A percentile compares a stretch with the other conserved stretches of the same genome.
phyloP scores from a whole-genome alignment of 2,888 invertebrate genomes.

The Baccha elongata region DNA sequence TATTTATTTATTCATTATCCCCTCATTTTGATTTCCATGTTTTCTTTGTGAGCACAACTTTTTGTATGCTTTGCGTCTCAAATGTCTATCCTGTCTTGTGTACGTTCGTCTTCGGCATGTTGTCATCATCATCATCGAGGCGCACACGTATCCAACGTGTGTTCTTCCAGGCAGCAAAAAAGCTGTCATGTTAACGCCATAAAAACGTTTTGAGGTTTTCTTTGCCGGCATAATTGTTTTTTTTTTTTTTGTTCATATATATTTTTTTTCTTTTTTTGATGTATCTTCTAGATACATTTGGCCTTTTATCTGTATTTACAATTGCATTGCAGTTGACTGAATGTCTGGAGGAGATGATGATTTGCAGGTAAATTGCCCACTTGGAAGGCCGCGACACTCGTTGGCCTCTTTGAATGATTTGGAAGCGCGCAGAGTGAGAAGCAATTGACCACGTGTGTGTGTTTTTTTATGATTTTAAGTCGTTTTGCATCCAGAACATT shows the following conservation, averaged over 20 bases:
- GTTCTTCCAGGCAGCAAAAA: constrained; percentile 67
- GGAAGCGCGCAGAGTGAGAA: constrained; percentile 24
- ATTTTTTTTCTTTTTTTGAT: neutral
- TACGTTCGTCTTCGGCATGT: constrained; percentile 53
- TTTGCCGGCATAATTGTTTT: constrained; percentile 36
- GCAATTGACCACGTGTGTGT: constrained; percentile 42
- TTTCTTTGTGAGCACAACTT: constrained; percentile 50
- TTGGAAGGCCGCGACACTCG: constrained; percentile 52
- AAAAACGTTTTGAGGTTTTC: constrained; percentile 73
- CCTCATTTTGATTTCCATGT: constrained; percentile 64
- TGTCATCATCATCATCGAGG: constrained; percentile 43
- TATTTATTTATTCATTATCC: constrained; percentile 61
- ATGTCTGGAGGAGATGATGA: constrained; percentile 59
- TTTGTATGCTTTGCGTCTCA: constrained; percentile 4
- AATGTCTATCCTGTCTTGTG: constrained; percentile 31
- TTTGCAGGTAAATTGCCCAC: constrained; percentile 64
- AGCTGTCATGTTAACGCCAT: constrained; percentile 73
- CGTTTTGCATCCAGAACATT: neutral
- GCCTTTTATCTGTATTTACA: constrained; percentile 19
- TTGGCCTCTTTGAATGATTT: constrained; percentile 35
- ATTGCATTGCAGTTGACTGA: constrained; percentile 28
- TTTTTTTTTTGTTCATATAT: constrained; percentile 9
- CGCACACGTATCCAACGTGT: constrained; percentile 68
- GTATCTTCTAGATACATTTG: constrained; percentile 27
- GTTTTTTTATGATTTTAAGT: constrained; percentile 11